Base-by-base conservation (phyloP, 2,888 invertebrate genomes). In the Platerodrilus igneus region DNA sequence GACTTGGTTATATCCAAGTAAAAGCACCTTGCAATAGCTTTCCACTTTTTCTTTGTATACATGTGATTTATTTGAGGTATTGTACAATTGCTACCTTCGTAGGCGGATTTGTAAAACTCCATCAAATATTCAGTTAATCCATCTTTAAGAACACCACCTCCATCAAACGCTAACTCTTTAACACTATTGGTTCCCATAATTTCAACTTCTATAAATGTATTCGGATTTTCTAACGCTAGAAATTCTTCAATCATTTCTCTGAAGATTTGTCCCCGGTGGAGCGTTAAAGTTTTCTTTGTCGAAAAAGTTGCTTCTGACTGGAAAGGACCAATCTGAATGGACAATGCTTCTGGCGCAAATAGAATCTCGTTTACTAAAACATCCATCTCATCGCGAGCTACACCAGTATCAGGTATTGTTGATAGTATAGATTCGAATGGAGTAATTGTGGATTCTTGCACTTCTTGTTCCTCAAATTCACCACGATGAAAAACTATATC, bases 71-170 rank as follows among this genome's bases (percentile, higher is more conserved):
- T 30, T 34, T 43, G 33, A 4, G 43, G 43, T 23, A 45, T 32
- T 43, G 43, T 46, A 18, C 16, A 33, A 5, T 15, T 27, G 18
- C 20, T 11, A 15, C 42, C 39, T 15, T 37, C 25, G 29, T 36
- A 38, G 11, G 30, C 11, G n/a, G 18, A 18, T 15, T 37, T 26
- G 28, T 34, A 42, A 36, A 45, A 47, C 10, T 31, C 32, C 16
- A 16, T 16, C 47, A 43, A 43, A 26, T 36, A 47, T 34, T 47
- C 43, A 16, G 43, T 36, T 8, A 47, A 40, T 2, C 43, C 47
- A 40, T 47, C 43, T 33, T 21, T 38, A 16, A 46, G 38, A 21
- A 46, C 46, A 17, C 46, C 46, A 16, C 46, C 46, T 23, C 36
- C 40, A 33, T 43, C 43, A 28, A 26, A 32, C 11, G 36, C 47